phyloP scores from a whole-genome alignment of 2,888 invertebrate genomes.

The Drosophila fulvimacula region DNA sequence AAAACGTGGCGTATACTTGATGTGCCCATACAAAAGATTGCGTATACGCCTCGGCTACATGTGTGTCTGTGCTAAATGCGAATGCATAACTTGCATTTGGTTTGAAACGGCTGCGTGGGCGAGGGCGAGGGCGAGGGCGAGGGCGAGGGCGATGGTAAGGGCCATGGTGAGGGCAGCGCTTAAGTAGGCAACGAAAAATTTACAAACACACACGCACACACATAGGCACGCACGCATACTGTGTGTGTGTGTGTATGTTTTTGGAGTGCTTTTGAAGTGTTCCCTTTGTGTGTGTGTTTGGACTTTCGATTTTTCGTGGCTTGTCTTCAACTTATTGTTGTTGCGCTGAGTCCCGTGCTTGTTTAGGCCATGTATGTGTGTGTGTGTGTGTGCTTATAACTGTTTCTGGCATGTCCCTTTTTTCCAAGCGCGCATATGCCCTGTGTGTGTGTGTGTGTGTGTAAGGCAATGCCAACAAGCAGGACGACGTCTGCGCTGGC shows the following conservation, averaged over 20 bases:
- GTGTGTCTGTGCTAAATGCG: conserved; percentile 36
- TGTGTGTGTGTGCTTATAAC: conserved; percentile 13
- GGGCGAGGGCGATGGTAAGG: conserved; percentile 1
- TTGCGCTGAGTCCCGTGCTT: conserved; percentile 39
- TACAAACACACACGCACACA: conserved; percentile 5
- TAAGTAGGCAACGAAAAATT: not conserved
- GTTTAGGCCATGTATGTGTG: conserved; percentile 10
- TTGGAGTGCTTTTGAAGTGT: conserved; percentile 49
- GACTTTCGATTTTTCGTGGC: conserved; percentile 75
- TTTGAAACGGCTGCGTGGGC: conserved; percentile 44
- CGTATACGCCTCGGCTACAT: conserved; percentile 67
- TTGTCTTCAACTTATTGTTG: conserved; percentile 61
- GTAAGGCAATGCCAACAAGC: conserved; percentile 42
- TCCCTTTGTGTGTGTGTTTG: conserved; percentile 39
- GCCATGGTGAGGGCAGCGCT: conserved; percentile 18
- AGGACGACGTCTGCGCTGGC: conserved; percentile 66
- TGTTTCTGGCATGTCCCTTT: conserved; percentile 67
- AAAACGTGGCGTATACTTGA: conserved; percentile 79
- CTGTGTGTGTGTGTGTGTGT: conserved; percentile 28
- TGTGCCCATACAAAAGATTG: conserved; percentile 62
- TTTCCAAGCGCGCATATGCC: conserved; percentile 71
- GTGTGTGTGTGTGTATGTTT: conserved; percentile 42
- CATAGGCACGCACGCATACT: conserved; percentile 10
- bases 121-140: no score
- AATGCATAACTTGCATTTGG: conserved; percentile 65